These are phyloP conservation scores for Gasterosteus nipponicus DNA, from an alignment of 2,113 vertebrate species.

Conservation along the genomic window DNA sequence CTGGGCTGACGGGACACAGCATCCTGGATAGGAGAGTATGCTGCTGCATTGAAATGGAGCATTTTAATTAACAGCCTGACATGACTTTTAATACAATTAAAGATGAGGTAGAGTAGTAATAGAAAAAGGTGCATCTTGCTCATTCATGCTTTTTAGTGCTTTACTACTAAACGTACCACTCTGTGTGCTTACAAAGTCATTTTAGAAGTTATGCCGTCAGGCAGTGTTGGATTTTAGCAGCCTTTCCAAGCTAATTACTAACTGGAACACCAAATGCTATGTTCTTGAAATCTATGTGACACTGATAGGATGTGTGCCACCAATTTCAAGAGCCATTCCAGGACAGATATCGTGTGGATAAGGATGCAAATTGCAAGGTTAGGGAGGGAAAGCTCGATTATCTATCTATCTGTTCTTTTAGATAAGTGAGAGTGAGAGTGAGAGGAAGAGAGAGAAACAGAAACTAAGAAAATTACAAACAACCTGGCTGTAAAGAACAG, in stretches of 20 bases:
- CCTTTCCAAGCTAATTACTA: background rate
- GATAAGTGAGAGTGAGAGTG: background rate
- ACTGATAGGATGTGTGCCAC: constrained; percentile 10
- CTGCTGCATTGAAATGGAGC: background rate
- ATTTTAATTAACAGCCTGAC: background rate
- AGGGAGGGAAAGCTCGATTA: constrained; percentile 45
- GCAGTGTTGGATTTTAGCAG: background rate
- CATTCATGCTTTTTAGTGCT: background rate
- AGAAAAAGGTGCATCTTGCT: background rate
- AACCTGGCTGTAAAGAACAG: constrained; percentile 66
- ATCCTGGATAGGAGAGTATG: background rate
- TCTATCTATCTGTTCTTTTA: constrained; percentile 36
- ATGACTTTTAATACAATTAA: background rate
- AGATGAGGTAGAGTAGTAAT: background rate
- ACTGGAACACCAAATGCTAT: background rate
- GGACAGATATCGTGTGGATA: constrained; percentile 17
- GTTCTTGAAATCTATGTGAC: constrained; percentile 8
- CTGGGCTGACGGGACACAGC: background rate
- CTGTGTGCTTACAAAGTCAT: background rate
- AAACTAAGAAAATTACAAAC: constrained; percentile 59
- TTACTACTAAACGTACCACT: background rate
- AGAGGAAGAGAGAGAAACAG: constrained; percentile 30
- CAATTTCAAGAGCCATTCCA: constrained; percentile 1
- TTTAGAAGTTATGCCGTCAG: background rate
- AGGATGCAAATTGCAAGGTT: constrained; percentile 55